These are phyloP conservation scores for Vombatus ursinus DNA, from an alignment of 2,113 vertebrate species.

Conservation along the genomic window DNA sequence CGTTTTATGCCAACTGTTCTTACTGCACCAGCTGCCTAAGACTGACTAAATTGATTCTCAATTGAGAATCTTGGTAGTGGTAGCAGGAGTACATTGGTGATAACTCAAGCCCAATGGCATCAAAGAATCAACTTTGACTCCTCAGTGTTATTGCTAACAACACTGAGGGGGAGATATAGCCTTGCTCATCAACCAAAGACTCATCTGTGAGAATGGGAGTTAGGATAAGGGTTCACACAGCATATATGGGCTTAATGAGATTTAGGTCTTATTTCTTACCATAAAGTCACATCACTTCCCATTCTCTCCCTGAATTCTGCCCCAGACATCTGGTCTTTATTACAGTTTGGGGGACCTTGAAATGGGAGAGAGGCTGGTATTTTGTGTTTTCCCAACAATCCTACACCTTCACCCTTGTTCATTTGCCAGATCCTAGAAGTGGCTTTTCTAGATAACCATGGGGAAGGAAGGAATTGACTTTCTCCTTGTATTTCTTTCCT, in stretches of 20 bases:
- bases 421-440: neutral
- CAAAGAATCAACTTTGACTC: neutral
- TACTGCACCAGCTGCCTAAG: neutral
- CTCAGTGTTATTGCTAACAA: neutral
- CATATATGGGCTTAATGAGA: neutral
- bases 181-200: neutral
- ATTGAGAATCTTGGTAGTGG: neutral
- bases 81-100: neutral
- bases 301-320: neutral
- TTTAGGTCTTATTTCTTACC: neutral
- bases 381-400: neutral
- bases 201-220: too few species aligned
- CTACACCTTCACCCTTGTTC: neutral
- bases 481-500: neutral
- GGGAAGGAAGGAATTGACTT: neutral
- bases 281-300: neutral
- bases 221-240: neutral
- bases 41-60: neutral
- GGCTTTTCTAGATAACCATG: neutral
- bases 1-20: neutral
- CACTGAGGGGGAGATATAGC: neutral
- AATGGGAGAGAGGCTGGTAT: neutral
- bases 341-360: neutral
- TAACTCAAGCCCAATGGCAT: neutral
- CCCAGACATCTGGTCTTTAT: neutral